Conservation (phyloP, 2,888 invertebrate species). For the Clostera curtula region DNA sequence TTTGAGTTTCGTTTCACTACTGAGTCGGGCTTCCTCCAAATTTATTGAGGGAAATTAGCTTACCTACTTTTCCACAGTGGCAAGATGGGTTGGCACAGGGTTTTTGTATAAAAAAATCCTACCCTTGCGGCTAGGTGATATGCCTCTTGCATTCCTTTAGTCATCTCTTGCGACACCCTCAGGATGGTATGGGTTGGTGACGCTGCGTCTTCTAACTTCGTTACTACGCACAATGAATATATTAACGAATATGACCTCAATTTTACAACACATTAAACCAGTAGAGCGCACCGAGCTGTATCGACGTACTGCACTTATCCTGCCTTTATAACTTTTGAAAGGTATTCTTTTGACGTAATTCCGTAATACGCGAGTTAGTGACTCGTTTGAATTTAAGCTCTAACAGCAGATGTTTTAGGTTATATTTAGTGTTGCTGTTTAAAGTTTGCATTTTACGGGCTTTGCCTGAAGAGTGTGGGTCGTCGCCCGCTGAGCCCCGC, state of each 20-base stretch:
- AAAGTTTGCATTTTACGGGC: constrained; percentile 20
- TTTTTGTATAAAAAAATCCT: no score
- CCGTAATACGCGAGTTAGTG: constrained; percentile 7
- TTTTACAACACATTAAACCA: constrained; percentile 1
- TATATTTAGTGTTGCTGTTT: constrained; percentile 9
- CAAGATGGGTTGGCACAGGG: no score
- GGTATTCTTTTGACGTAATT: constrained; percentile 9
- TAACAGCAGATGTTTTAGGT: constrained; percentile 8
- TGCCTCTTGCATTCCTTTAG: no score
- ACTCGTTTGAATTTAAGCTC: constrained; percentile 11
- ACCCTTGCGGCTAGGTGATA: no score
- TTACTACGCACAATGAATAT: no score
- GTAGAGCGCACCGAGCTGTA: constrained; percentile 1
- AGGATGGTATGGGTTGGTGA: no score
- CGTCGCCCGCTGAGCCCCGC: constrained; percentile 51
- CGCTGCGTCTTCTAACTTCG: no score
- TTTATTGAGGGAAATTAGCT: no score
- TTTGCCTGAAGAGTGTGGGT: constrained; percentile 32
- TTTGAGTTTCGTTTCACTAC: no score
- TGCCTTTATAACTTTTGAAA: constrained; percentile 8
- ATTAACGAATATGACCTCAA: neutral
- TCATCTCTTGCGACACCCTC: no score
- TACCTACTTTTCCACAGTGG: no score
- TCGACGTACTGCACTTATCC: constrained; percentile 6
- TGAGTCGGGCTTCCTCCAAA: no score